A percentile compares a stretch with the other conserved stretches of the same genome.
phyloP scores from a whole-genome alignment of 2,888 invertebrate species.

The Amblyteles armatorius region DNA sequence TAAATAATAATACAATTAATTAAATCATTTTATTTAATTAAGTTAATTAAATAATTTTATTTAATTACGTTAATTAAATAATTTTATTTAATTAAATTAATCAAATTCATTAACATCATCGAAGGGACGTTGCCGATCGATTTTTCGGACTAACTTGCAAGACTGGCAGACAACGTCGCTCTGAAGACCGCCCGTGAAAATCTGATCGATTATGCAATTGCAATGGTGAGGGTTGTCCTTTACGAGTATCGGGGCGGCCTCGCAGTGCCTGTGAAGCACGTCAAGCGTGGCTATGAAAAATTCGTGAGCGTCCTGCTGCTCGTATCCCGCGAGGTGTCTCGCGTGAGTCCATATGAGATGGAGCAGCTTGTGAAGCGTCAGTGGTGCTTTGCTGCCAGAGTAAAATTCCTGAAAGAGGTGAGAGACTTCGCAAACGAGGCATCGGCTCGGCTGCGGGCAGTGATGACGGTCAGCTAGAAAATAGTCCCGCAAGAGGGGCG shows the following conservation, averaged over 20 bases:
- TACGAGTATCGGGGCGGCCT: constrained; percentile 84
- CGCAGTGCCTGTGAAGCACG: constrained; percentile 94
- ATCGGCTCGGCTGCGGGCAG: constrained; percentile 92
- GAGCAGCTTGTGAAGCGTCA: constrained; percentile 95
- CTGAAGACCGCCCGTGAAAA: constrained; percentile 98
- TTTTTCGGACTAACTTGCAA: constrained; percentile 89
- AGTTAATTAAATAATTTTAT: too few relatives aligned
- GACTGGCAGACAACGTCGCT: constrained; percentile 98
- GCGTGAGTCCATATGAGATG: constrained; percentile 99
- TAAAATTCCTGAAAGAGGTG: constrained; percentile 98
- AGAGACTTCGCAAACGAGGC: constrained; percentile 98
- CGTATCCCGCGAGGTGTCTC: constrained; percentile 96
- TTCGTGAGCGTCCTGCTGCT: constrained; percentile 99
- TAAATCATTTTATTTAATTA: too few relatives aligned
- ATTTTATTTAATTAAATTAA: too few relatives aligned
- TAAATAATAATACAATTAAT: too few relatives aligned
- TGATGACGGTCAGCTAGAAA: constrained; percentile 97
- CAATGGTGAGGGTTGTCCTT: constrained; percentile 87
- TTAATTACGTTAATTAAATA: too few relatives aligned
- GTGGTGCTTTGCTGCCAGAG: constrained; percentile 94
- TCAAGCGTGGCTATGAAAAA: constrained; percentile 98
- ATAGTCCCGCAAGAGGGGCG: constrained; percentile 96
- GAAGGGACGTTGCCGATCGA: not conserved
- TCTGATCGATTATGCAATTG: constrained; percentile 98
- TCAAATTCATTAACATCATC: too few relatives aligned